Evolutionary conservation across 2,113 vertebrate genomes (phyloP).

Genomic region (Telmatochromis bifrenatus): DNA sequence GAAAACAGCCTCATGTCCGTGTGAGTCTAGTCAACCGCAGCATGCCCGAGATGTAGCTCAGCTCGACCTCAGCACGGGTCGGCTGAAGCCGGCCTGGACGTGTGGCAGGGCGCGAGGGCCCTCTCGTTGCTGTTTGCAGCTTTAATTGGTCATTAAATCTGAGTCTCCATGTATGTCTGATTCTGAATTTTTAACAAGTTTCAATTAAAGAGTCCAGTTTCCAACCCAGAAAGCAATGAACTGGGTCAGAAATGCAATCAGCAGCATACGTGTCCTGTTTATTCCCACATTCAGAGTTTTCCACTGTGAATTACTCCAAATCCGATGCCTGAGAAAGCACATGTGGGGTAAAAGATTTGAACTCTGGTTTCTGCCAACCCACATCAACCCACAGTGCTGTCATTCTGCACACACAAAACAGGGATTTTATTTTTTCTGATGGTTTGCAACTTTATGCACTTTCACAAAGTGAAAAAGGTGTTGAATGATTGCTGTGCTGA

Average conservation of each 20-base stretch:
- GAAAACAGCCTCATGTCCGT: neutral
- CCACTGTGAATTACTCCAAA: neutral
- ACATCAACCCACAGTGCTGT: neutral
- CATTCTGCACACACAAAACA: accelerated
- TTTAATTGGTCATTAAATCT: neutral
- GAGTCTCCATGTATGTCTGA: neutral
- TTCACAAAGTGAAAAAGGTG: neutral
- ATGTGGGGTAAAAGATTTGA: neutral
- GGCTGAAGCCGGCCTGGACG: neutral
- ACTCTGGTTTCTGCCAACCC: neutral
- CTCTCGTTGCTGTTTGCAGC: neutral
- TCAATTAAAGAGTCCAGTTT: neutral
- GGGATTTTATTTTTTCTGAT: neutral
- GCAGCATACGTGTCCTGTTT: neutral
- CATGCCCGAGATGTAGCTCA: accelerated
- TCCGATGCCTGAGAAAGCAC: accelerated
- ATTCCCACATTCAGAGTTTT: neutral
- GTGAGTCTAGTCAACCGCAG: neutral
- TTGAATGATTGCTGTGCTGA: neutral
- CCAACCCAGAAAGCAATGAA: neutral
- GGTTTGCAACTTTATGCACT: neutral
- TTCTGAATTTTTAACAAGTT: neutral
- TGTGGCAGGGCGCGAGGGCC: neutral
- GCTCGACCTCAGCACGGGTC: neutral
- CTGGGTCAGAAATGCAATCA: neutral